phyloP scores from a whole-genome alignment of 2,888 invertebrate species.

The Hydropsyche betteni region DNA sequence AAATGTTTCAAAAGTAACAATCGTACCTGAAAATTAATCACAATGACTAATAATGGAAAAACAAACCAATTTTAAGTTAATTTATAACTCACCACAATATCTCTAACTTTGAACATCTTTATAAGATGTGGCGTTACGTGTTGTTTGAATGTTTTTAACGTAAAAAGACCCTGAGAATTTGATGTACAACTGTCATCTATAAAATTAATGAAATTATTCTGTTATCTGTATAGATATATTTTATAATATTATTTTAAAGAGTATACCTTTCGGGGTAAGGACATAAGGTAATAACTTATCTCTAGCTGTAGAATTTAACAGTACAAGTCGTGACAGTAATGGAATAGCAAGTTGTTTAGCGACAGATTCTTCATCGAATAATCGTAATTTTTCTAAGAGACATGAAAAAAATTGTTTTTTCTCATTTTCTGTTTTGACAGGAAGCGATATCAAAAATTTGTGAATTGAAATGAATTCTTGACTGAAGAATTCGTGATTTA shows the following conservation, averaged over 20 bases:
- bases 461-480: conserved; percentile 87
- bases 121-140: conserved; percentile 80
- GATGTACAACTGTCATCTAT: conserved; percentile 55
- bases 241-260: neutral
- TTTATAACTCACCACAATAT: conserved; percentile 69
- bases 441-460: conserved; percentile 83
- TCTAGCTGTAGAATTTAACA: conserved; percentile 84
- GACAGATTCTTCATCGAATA: conserved; percentile 81
- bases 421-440: conserved; percentile 79
- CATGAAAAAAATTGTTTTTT: conserved; percentile 81
- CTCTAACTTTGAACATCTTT: conserved; percentile 85
- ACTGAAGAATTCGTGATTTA: conserved; percentile 81
- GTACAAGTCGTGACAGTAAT: conserved; percentile 83
- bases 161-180: conserved; percentile 71
- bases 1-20: conserved; percentile 82
- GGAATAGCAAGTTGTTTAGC: conserved; percentile 82
- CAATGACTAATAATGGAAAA: neutral
- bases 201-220: conserved; percentile 16
- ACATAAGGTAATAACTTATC: conserved; percentile 75
- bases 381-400: conserved; percentile 73
- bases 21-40: conserved; percentile 63
- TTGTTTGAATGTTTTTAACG: conserved; percentile 73
- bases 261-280: conserved; percentile 69
- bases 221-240: neutral
- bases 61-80: neutral